Percentiles rank a stretch among this genome's conserved stretches.
Evolutionary conservation across 1,140 invertebrate genomes (phyloP).

Genomic region (Thrips palmi): DNA sequence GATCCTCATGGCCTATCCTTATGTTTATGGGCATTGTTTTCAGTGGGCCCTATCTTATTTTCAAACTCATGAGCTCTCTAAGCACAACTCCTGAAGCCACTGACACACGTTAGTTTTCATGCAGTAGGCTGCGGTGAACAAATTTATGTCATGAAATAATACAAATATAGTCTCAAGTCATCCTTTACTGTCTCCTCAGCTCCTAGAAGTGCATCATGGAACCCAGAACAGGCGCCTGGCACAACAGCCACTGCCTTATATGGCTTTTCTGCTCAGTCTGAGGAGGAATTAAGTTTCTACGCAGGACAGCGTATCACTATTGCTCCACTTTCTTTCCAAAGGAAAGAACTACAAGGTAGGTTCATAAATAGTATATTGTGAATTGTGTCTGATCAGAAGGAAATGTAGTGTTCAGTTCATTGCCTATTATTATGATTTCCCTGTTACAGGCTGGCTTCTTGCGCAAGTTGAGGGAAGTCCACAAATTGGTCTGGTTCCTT

Average conservation of each 20-base stretch:
- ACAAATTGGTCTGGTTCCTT: too few relatives aligned
- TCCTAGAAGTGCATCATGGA: slow-evolving; percentile 52
- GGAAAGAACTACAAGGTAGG: too few relatives aligned
- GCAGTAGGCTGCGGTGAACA: slow-evolving; percentile 7
- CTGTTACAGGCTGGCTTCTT: too few relatives aligned
- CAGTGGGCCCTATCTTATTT: slow-evolving; percentile 80
- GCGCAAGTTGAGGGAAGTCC: too few relatives aligned
- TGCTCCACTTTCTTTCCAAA: too few relatives aligned
- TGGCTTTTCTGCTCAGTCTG: slow-evolving; percentile 50
- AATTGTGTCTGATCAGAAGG: too few relatives aligned
- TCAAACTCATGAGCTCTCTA: slow-evolving; percentile 53
- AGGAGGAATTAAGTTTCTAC: slow-evolving; percentile 58
- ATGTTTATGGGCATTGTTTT: slow-evolving; percentile 74
- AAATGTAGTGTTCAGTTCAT: too few relatives aligned
- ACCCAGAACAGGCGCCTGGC: slow-evolving; percentile 35
- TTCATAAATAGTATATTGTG: too few relatives aligned
- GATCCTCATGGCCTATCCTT: slow-evolving; percentile 45
- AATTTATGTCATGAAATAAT: slow-evolving; percentile 5
- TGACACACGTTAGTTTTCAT: slow-evolving; percentile 22
- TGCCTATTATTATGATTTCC: too few relatives aligned
- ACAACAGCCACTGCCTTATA: slow-evolving; percentile 53
- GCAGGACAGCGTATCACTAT: slow-evolving; percentile 59
- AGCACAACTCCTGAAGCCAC: slow-evolving; percentile 28
- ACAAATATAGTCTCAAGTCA: not conserved
- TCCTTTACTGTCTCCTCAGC: too few relatives aligned